Percentiles rank a stretch among this genome's conserved stretches.
These are phyloP conservation scores for Nomada fabriciana DNA, from an alignment of 2,888 invertebrate genomes.

Conservation along the genomic window DNA sequence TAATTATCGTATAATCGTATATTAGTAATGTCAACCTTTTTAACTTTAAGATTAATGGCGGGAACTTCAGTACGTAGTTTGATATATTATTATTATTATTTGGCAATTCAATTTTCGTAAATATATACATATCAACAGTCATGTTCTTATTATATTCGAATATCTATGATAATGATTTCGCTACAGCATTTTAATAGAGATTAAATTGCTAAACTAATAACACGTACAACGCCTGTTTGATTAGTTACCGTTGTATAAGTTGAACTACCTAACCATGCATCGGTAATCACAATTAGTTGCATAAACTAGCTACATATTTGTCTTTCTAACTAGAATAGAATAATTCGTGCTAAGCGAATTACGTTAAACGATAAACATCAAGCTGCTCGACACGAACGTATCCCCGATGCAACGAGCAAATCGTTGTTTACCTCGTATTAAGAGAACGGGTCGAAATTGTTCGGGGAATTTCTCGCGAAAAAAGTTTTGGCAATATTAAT, in stretches of 20 bases:
- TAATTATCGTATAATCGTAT: background rate
- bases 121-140: too few species aligned
- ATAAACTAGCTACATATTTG: background rate
- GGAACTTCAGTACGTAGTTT: background rate
- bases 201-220: background rate
- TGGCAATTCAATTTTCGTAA: too few species aligned
- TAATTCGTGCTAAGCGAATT: constrained; percentile 38
- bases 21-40: background rate
- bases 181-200: background rate
- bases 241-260: background rate
- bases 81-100: background rate
- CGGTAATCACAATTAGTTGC: constrained; percentile 1
- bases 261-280: background rate
- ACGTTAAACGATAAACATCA: constrained; percentile 29
- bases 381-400: constrained; percentile 6
- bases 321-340: constrained; percentile 10
- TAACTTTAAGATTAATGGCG: background rate
- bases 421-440: constrained; percentile 53
- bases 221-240: background rate
- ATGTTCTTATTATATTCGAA: background rate
- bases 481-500: constrained; percentile 1
- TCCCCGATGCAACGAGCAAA: constrained; percentile 27
- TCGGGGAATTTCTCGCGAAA: constrained; percentile 48
- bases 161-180: background rate
- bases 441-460: constrained; percentile 55